These are phyloP conservation scores for Caenorhabditis remanei DNA, from an alignment of 1,140 invertebrate species.

Conservation along the genomic window DNA sequence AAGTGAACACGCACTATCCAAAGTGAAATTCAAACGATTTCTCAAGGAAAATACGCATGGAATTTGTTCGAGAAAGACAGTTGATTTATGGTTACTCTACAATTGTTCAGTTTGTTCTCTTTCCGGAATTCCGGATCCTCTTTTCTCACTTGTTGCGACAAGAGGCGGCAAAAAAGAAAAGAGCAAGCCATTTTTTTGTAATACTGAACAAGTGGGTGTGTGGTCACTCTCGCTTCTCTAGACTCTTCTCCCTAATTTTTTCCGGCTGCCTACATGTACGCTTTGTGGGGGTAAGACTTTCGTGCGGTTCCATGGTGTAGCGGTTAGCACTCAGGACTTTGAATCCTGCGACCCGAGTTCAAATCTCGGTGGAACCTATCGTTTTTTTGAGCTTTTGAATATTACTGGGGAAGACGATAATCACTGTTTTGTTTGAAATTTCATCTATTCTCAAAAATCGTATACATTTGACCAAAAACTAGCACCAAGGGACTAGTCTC, in stretches of 20 bases:
- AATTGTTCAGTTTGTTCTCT: no score
- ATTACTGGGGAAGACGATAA: no score
- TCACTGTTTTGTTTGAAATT: neutral
- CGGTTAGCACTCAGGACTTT: constrained; percentile 77
- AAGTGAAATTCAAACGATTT: neutral
- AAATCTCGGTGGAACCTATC: constrained; percentile 73
- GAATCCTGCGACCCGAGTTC: constrained; percentile 78
- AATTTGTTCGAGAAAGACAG: neutral
- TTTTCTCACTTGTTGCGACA: no score
- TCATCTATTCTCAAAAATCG: no score
- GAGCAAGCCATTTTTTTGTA: neutral
- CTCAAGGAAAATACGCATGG: neutral
- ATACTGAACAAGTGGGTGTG: neutral
- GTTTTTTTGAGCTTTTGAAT: neutral
- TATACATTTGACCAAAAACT: no score
- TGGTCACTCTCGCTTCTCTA: neutral
- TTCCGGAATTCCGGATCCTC: no score
- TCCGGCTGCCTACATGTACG: neutral
- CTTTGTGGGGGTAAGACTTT: neutral
- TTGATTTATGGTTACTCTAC: neutral
- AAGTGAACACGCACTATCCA: neutral
- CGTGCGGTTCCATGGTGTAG: constrained; percentile 73
- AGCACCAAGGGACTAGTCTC: no score
- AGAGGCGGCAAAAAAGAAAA: neutral
- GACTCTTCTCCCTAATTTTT: neutral